These are phyloP conservation scores for Australoheros scitulus DNA, from an alignment of 2,113 vertebrate species.

Conservation along the genomic window DNA sequence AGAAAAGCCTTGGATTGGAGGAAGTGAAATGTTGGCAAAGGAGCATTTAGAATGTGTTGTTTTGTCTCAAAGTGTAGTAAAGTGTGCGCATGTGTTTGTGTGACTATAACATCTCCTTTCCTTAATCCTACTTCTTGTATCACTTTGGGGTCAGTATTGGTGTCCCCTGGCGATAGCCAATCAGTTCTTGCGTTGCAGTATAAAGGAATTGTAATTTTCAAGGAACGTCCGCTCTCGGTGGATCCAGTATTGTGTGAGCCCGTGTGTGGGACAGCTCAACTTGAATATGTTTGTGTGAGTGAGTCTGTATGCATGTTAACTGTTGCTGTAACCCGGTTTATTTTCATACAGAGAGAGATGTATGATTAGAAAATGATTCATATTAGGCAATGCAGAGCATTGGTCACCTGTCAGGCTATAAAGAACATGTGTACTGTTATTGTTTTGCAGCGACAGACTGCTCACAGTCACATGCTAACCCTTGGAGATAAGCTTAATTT, in stretches of 20 bases:
- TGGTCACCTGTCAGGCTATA: constrained; percentile 34
- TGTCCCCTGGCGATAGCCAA: constrained; percentile 79
- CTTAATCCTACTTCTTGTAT: constrained; percentile 71
- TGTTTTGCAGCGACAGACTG: constrained; percentile 35
- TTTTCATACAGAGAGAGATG: constrained; percentile 64
- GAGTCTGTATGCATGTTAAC: constrained; percentile 52
- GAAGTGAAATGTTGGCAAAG: constrained; percentile 53
- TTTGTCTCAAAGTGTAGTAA: constrained; percentile 40
- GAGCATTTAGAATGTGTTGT: constrained; percentile 63
- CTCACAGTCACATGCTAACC: constrained; percentile 38
- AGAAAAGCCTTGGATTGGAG: constrained; percentile 67
- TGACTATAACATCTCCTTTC: constrained; percentile 57
- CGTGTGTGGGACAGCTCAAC: constrained; percentile 59
- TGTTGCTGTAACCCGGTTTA: constrained; percentile 64
- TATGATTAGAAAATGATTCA: constrained; percentile 45
- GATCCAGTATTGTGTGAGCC: constrained; percentile 58
- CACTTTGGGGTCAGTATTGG: constrained; percentile 63
- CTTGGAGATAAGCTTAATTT: background rate
- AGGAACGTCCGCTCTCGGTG: constrained; percentile 69
- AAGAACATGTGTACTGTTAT: constrained; percentile 18
- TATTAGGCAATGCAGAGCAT: constrained; percentile 52
- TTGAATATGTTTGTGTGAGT: constrained; percentile 60
- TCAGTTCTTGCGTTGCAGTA: constrained; percentile 85
- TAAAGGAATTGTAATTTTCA: constrained; percentile 72
- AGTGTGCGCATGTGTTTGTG: constrained; percentile 12